Percentiles rank a stretch among this genome's conserved stretches.
phyloP scores from a whole-genome alignment of 1,140 invertebrate species.

The Meloidogyne exigua region DNA sequence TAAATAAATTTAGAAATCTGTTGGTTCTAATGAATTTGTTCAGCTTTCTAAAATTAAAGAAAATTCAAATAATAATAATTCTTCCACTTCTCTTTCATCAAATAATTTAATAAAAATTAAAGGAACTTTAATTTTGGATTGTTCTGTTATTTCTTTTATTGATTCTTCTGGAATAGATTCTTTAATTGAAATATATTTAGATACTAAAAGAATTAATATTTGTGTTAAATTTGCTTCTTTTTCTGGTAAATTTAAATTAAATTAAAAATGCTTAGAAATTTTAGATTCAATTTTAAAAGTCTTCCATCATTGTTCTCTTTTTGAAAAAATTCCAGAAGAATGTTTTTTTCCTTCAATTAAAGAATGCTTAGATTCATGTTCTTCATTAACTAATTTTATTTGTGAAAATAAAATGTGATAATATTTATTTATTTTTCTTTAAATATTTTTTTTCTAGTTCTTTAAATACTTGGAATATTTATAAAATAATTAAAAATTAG shows the following conservation, averaged over 20 bases:
- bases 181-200: constrained; percentile 7
- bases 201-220: background rate
- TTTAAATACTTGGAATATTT: no score
- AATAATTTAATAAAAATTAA: constrained; percentile 9
- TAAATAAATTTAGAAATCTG: no score
- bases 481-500: no score
- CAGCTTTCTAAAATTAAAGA: background rate
- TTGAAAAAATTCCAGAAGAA: background rate
- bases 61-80: background rate
- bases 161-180: constrained; percentile 28
- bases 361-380: background rate
- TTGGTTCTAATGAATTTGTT: no score
- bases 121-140: constrained; percentile 26
- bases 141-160: constrained; percentile 29
- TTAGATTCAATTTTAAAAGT: background rate
- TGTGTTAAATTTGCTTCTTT: constrained; percentile 12
- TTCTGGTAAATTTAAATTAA: background rate
- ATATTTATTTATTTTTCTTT: no score
- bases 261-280: background rate
- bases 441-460: no score
- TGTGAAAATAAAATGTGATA: no score
- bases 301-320: background rate
- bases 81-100: no score
- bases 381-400: background rate
- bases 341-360: background rate